phyloP scores from a whole-genome alignment of 35 echinoderm and acorn worm genomes.

The Apostichopus californicus region DNA sequence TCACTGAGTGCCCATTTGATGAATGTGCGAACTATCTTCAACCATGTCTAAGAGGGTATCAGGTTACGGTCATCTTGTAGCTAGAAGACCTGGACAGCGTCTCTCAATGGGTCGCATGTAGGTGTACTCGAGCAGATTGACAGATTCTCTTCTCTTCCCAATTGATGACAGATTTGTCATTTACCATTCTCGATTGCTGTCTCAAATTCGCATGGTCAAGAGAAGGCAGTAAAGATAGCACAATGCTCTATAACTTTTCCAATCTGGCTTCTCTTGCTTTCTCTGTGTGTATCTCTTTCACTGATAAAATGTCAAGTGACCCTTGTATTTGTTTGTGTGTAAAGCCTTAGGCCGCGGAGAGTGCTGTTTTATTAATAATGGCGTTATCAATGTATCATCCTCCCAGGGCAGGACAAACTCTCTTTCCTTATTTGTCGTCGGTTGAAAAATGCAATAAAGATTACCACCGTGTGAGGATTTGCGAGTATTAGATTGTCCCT shows the following conservation, averaged over 20 bases:
- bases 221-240: constrained; percentile 5
- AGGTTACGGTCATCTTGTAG: background rate
- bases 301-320: constrained; percentile 17
- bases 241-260: background rate
- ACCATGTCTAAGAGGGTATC: background rate
- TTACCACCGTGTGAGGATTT: too few species aligned
- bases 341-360: background rate
- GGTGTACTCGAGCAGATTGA: background rate
- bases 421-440: too few species aligned
- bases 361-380: background rate
- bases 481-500: too few species aligned
- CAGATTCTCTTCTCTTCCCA: background rate
- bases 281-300: background rate
- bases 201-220: constrained; percentile 22
- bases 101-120: background rate
- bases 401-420: background rate
- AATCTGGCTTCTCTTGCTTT: background rate
- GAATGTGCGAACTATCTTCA: background rate
- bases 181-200: background rate
- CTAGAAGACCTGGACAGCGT: background rate
- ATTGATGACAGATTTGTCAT: constrained; percentile 23
- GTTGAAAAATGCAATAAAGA: too few species aligned
- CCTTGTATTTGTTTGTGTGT: constrained; percentile 6
- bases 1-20: background rate
- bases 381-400: background rate